Percentiles rank a stretch among this genome's conserved stretches.
Conservation (phyloP, 2,113 vertebrate species). For the Gila orcuttii region DNA sequence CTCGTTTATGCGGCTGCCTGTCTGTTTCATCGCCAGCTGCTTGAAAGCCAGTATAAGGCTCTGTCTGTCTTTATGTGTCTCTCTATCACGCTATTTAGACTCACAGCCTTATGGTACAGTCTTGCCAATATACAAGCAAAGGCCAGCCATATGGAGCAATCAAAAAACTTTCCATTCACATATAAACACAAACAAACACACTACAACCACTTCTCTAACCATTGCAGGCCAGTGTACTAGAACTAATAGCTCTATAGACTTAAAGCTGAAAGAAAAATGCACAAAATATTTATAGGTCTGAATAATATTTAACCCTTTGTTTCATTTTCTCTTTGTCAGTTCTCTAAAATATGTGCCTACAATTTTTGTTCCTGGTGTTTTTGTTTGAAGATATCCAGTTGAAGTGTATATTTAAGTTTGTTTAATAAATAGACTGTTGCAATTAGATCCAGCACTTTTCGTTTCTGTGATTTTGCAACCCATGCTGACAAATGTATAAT, state of each 20-base stretch:
- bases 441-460: too few relatives aligned
- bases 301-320: too few relatives aligned
- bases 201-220: not conserved
- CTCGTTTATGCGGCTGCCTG: conserved; percentile 46
- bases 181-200: not conserved
- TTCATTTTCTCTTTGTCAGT: too few relatives aligned
- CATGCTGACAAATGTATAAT: too few relatives aligned
- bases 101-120: not conserved
- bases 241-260: not conserved
- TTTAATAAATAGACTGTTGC: too few relatives aligned
- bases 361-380: too few relatives aligned
- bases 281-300: too few relatives aligned
- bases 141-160: conserved; percentile 32
- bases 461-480: too few relatives aligned
- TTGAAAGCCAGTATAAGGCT: conserved; percentile 37
- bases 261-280: not conserved
- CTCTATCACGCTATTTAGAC: not conserved
- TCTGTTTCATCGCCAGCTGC: conserved; percentile 32
- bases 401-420: too few relatives aligned
- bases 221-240: not conserved
- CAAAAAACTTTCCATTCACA: not conserved
- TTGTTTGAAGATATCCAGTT: too few relatives aligned
- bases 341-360: too few relatives aligned
- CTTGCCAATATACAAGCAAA: conserved; percentile 12
- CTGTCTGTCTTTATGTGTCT: conserved; percentile 9